Base-by-base conservation (phyloP, 2,888 invertebrate genomes). In the Eutolmus rufibarbis region DNA sequence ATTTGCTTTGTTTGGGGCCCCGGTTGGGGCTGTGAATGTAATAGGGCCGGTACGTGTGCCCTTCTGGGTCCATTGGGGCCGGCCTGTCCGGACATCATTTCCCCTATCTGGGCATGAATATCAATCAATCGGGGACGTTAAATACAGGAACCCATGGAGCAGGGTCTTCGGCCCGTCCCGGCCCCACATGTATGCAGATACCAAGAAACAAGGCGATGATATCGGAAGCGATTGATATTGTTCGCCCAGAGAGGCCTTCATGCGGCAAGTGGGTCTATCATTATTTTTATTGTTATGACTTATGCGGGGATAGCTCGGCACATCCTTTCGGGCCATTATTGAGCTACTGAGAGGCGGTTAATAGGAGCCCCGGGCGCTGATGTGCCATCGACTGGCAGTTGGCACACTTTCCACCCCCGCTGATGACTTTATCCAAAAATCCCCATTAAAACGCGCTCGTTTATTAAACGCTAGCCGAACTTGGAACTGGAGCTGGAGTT, bases 271-370 rank as follows among this genome's bases (percentile, higher is more conserved):
- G 87, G 77, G 85, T 88, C 46, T 87, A 82, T 87, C 86, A 88
- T 88, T 88, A 88, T 87, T 88, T 88, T 88, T 87, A 88, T 88
- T 87, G 88, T 88, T 88, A 88, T 88, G 88, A 88, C 87, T 88
- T 88, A 87, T 87, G 88, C 40, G 84, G 66, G 84, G 12, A 66
- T 19, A 19, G 19, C 66, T 12, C 28, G 31, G 51, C 57, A 82
- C 57, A 66, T 84, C 66, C 66, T 56, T 34, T 28, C 40, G 9
- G n/a, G 66, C 16, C 40, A 40, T n/a, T 84, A 66, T 84, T 84
- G 74, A 31, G 37, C 81, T 81, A 7, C 56, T 28, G 46, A 43
- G 56, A 31, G 51, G 46, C 28, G 16, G 31, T n/a, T 51, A 51
- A 51, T 16, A 81, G 28, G 19, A 23, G 51, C 31, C 81, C 28